Evolutionary conservation across 2,888 invertebrate genomes (phyloP).

Genomic region (Drosophila robusta): DNA sequence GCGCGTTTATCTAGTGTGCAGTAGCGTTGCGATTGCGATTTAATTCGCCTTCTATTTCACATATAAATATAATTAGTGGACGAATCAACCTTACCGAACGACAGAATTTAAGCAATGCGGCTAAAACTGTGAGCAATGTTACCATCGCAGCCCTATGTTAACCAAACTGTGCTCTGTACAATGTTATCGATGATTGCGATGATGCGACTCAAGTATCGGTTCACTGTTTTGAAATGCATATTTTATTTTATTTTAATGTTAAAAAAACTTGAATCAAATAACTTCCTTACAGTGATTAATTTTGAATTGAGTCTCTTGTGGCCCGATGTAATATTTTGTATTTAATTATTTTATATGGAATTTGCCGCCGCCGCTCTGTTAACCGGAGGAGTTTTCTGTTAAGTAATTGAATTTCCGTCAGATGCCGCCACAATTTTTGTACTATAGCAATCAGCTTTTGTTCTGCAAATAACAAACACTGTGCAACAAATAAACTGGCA

Average conservation of each 20-base stretch:
- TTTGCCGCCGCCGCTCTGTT: neutral
- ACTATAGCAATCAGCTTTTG: slow-evolving; percentile 2
- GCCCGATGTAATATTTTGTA: neutral
- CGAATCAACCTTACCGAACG: slow-evolving; percentile 60
- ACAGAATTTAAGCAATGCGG: slow-evolving; percentile 49
- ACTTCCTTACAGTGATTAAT: slow-evolving; percentile 1
- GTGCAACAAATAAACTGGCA: slow-evolving; percentile 20
- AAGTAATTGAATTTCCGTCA: neutral
- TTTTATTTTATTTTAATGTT: slow-evolving; percentile 16
- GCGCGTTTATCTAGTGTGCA: neutral
- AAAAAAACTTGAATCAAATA: slow-evolving; percentile 12
- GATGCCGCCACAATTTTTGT: slow-evolving; percentile 2
- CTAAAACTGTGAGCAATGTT: slow-evolving; percentile 43
- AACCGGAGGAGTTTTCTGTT: neutral
- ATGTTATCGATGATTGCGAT: slow-evolving; percentile 1
- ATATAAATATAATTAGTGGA: slow-evolving; percentile 47
- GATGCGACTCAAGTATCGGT: slow-evolving; percentile 9
- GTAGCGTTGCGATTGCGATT: neutral
- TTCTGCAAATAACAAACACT: slow-evolving; percentile 13
- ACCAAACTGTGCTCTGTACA: slow-evolving; percentile 28
- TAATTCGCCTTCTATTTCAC: slow-evolving; percentile 33
- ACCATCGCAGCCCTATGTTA: neutral
- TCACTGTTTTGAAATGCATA: neutral
- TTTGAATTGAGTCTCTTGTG: slow-evolving; percentile 6
- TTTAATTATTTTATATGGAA: neutral